These are phyloP conservation scores for Thamnophis sirtalis DNA, from an alignment of 2,113 vertebrate genomes.

Conservation along the genomic window DNA sequence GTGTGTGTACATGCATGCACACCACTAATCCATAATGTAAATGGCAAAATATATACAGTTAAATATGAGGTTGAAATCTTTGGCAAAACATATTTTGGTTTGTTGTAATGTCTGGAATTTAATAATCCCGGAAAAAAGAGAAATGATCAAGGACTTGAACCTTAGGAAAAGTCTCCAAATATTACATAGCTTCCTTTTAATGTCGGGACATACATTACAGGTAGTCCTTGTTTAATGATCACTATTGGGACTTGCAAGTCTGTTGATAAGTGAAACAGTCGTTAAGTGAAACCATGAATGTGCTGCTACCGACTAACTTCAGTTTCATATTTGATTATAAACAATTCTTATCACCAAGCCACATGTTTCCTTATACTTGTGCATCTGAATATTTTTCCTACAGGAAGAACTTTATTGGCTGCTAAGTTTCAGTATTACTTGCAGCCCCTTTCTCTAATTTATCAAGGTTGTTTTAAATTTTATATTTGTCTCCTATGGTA, in stretches of 20 bases:
- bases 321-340: neutral
- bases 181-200: neutral
- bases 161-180: neutral
- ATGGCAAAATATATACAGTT: neutral
- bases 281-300: neutral
- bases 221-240: neutral
- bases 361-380: neutral
- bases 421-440: neutral
- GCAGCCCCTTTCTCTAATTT: neutral
- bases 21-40: neutral
- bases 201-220: neutral
- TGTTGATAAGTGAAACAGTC: neutral
- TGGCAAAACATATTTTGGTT: neutral
- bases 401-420: neutral
- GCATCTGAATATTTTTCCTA: neutral
- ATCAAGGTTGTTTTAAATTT: neutral
- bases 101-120: neutral
- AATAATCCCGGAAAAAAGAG: too few species aligned
- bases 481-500: neutral
- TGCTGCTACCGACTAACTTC: neutral
- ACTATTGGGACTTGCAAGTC: neutral
- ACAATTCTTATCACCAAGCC: neutral
- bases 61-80: neutral
- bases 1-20: rapidly evolving
- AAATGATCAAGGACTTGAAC: neutral